These are phyloP conservation scores for Mythimna pallens DNA, from an alignment of 2,888 invertebrate genomes.

Conservation along the genomic window DNA sequence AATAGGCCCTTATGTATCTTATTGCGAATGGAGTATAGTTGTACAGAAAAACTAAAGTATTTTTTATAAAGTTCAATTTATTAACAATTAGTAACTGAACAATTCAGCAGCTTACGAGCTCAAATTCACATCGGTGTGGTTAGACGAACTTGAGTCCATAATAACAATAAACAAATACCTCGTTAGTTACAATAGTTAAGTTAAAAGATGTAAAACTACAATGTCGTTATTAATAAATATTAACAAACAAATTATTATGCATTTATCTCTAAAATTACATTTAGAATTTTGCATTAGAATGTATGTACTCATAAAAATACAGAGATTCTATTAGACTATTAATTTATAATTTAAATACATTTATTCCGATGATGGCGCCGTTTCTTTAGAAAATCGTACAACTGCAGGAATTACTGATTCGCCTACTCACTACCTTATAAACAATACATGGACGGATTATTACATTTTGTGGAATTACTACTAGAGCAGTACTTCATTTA, in stretches of 20 bases:
- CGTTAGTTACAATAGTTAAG: constrained; percentile 86
- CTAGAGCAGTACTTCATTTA: constrained; percentile 40
- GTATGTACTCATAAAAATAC: constrained; percentile 64
- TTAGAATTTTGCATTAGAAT: constrained; percentile 65
- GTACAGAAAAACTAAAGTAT: constrained; percentile 51
- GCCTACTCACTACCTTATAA: constrained; percentile 46
- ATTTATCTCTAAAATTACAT: constrained; percentile 68
- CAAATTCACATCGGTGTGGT: constrained; percentile 68
- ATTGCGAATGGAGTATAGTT: background rate
- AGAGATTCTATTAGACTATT: constrained; percentile 61
- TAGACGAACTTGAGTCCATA: constrained; percentile 70
- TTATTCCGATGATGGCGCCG: constrained; percentile 56
- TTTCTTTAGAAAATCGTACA: constrained; percentile 49
- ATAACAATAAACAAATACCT: constrained; percentile 83
- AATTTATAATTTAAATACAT: constrained; percentile 61
- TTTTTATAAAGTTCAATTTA: constrained; percentile 86
- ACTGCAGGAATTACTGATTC: constrained; percentile 40
- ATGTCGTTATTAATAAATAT: constrained; percentile 88
- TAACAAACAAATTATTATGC: constrained; percentile 86
- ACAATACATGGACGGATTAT: constrained; percentile 57
- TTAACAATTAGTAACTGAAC: constrained; percentile 90
- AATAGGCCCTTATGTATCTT: no score
- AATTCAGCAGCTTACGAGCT: constrained; percentile 77
- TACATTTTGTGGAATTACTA: constrained; percentile 34
- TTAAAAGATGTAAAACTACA: constrained; percentile 78